Percentiles rank a stretch among this genome's conserved stretches.
Evolutionary conservation across 2,888 invertebrate species (phyloP).

Genomic region (Melieria picta): DNA sequence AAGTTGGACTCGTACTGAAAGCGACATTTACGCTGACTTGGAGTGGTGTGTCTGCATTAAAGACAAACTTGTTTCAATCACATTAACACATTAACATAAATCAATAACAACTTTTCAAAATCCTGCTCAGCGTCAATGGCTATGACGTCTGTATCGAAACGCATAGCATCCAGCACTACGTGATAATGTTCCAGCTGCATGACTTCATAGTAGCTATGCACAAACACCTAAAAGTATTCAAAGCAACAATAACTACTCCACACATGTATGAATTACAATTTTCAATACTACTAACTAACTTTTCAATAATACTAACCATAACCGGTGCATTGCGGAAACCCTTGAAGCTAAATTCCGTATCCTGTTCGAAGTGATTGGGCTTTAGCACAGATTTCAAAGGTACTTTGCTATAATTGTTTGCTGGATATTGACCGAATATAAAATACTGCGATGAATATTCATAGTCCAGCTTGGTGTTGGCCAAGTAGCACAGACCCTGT

Average conservation of each 20-base stretch:
- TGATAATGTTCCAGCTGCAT: slow-evolving; percentile 56
- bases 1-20: slow-evolving; percentile 62
- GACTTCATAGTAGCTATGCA: slow-evolving; percentile 61
- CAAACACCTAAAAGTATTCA: slow-evolving; percentile 49
- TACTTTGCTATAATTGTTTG: slow-evolving; percentile 7
- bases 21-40: slow-evolving; percentile 61
- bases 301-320: slow-evolving; percentile 45
- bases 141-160: slow-evolving; percentile 50
- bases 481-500: slow-evolving; percentile 61
- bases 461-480: slow-evolving; percentile 52
- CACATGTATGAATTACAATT: background rate
- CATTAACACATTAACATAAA: background rate
- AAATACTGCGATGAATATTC: slow-evolving; percentile 54
- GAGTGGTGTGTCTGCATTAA: slow-evolving; percentile 51
- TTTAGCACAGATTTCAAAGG: slow-evolving; percentile 27
- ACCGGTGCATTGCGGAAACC: slow-evolving; percentile 53
- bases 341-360: slow-evolving; percentile 53
- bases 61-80: background rate
- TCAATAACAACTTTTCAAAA: slow-evolving; percentile 50
- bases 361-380: slow-evolving; percentile 56
- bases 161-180: slow-evolving; percentile 42
- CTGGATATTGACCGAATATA: slow-evolving; percentile 52
- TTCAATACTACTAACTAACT: background rate
- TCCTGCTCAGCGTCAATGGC: slow-evolving; percentile 57
- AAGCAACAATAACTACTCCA: background rate